phyloP scores from a whole-genome alignment of 2,888 invertebrate genomes.

The Drosophila mulleri region DNA sequence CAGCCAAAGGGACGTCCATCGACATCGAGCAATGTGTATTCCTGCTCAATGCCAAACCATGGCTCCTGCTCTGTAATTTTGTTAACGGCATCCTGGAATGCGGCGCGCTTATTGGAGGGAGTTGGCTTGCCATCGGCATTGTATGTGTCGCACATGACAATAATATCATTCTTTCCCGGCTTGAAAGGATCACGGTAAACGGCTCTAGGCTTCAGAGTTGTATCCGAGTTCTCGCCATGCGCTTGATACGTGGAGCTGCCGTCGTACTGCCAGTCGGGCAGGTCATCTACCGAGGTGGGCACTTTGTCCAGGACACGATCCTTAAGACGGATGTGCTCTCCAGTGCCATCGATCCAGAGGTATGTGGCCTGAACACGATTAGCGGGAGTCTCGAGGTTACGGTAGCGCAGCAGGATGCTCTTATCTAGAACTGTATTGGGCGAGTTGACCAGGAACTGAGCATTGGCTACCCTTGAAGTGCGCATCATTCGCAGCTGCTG shows the following conservation, averaged over 20 bases:
- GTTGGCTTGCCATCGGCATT: constrained; percentile 86
- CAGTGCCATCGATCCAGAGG: constrained; percentile 92
- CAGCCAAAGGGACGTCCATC: constrained; percentile 90
- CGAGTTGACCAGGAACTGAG: constrained; percentile 86
- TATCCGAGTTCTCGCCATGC: constrained; percentile 89
- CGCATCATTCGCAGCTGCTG: constrained; percentile 72
- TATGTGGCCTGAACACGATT: constrained; percentile 88
- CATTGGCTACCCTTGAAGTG: constrained; percentile 36
- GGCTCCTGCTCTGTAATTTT: constrained; percentile 88
- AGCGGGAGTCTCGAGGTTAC: constrained; percentile 88
- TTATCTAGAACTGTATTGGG: constrained; percentile 94
- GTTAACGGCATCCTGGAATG: constrained; percentile 86
- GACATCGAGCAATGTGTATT: constrained; percentile 87
- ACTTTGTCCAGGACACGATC: constrained; percentile 89
- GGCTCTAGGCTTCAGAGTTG: constrained; percentile 90
- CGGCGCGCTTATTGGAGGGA: constrained; percentile 86
- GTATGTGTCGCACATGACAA: constrained; percentile 92
- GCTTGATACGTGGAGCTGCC: constrained; percentile 90
- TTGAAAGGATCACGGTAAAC: constrained; percentile 93
- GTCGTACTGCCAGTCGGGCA: constrained; percentile 92
- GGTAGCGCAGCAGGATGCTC: constrained; percentile 89
- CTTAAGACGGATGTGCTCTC: constrained; percentile 89
- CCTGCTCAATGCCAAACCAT: constrained; percentile 91
- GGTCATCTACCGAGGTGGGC: constrained; percentile 87
- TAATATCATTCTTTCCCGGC: constrained; percentile 88